phyloP scores from a whole-genome alignment of 2,113 vertebrate species.

The Microcebus ravelobensis region DNA sequence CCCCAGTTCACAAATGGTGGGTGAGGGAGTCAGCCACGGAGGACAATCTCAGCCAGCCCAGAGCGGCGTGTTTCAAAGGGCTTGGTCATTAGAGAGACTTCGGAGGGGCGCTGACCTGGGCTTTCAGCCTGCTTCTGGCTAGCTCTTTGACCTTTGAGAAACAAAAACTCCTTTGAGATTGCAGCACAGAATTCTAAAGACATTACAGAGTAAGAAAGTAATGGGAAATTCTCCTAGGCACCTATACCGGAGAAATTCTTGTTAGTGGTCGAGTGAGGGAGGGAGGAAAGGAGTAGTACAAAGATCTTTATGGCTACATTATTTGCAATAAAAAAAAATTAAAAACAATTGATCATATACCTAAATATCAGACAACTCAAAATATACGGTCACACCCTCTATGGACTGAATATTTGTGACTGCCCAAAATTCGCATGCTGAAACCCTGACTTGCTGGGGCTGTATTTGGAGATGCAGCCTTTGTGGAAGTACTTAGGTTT shows the following conservation, averaged over 20 bases:
- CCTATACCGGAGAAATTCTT: not conserved
- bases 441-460: not conserved
- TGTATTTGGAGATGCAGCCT: not conserved
- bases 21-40: not conserved
- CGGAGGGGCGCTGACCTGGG: not conserved
- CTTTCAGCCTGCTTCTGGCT: not conserved
- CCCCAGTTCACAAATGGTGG: not conserved
- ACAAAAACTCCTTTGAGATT: not conserved
- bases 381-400: not conserved
- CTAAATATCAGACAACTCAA: not conserved
- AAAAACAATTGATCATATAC: not conserved
- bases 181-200: constrained; percentile 8
- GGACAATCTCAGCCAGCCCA: not conserved
- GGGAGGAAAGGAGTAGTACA: not conserved
- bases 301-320: not conserved
- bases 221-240: not conserved
- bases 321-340: constrained; percentile 23
- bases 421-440: not conserved
- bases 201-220: not conserved
- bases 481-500: not conserved
- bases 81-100: not conserved
- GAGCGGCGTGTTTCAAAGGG: not conserved
- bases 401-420: not conserved
- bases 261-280: not conserved
- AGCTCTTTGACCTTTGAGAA: not conserved